Conservation (phyloP, 2,888 invertebrate species). For the Linnaemya vulpina region DNA sequence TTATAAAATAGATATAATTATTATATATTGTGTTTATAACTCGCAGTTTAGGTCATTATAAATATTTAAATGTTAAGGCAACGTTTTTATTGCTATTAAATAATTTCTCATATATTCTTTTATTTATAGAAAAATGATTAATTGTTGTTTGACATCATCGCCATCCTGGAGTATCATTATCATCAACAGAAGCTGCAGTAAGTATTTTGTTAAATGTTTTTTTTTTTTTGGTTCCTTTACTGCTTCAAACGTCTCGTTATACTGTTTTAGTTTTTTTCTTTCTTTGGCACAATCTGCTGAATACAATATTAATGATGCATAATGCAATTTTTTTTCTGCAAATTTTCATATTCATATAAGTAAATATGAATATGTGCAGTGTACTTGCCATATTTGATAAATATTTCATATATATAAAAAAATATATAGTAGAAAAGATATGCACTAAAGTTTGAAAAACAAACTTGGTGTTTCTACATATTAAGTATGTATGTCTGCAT, state of each 20-base stretch:
- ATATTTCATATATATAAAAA: too few relatives aligned
- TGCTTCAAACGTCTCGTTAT: constrained; percentile 50
- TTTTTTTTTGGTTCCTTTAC: constrained; percentile 42
- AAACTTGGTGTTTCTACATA: too few relatives aligned
- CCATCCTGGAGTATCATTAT: constrained; percentile 49
- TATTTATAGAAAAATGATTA: constrained; percentile 80
- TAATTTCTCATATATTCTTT: background rate
- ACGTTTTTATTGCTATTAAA: background rate
- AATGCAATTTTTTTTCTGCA: constrained; percentile 58
- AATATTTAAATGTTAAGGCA: background rate
- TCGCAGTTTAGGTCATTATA: background rate
- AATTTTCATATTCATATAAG: constrained; percentile 58
- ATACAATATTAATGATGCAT: constrained; percentile 71
- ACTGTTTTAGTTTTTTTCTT: constrained; percentile 13
- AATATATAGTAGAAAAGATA: too few relatives aligned
- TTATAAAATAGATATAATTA: too few relatives aligned
- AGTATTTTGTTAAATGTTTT: constrained; percentile 56
- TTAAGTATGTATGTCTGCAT: too few relatives aligned
- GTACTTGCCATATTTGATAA: too few relatives aligned
- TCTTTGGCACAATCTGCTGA: constrained; percentile 58
- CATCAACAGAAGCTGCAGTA: constrained; percentile 51
- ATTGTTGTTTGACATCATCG: constrained; percentile 78
- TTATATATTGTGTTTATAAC: too few relatives aligned
- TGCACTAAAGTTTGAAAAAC: too few relatives aligned
- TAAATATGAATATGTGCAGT: constrained; percentile 25